phyloP scores from a whole-genome alignment of 2,113 vertebrate species.

The Ciconia stormi region DNA sequence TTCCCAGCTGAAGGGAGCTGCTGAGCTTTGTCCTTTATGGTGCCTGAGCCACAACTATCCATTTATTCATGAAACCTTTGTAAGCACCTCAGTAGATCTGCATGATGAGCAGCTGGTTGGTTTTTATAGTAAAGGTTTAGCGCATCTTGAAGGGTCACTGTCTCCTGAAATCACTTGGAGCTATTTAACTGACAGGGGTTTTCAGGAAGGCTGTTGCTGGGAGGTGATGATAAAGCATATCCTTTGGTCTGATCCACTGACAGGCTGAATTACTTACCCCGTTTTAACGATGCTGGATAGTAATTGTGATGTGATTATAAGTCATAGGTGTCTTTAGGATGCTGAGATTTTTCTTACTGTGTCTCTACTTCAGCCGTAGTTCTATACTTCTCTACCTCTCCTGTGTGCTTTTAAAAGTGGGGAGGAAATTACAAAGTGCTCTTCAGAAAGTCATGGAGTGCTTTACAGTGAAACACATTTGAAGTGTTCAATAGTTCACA shows the following conservation, averaged over 20 bases:
- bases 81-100: background rate
- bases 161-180: background rate
- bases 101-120: background rate
- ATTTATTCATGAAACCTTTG: background rate
- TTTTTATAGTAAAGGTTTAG: background rate
- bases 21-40: background rate
- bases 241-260: background rate
- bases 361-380: background rate
- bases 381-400: background rate
- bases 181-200: background rate
- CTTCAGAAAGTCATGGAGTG: background rate
- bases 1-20: background rate
- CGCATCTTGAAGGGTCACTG: background rate
- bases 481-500: background rate
- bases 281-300: rapidly evolving
- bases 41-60: background rate
- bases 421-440: background rate
- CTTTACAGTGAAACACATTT: background rate
- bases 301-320: background rate
- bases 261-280: background rate
- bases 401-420: background rate
- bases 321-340: background rate
- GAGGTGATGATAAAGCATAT: background rate
- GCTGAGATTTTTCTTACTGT: background rate
- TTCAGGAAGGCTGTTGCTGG: background rate